These are phyloP conservation scores for mouse (Mus musculus) DNA, from an alignment of 2,113 vertebrate genomes.

Conservation along the genomic window GRCm39 chr8:7159501-7160000, in stretches of 20 bases:
- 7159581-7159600: not conserved
- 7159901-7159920: fast-evolving
- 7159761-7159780: not conserved
- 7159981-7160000: fast-evolving
- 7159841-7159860: fast-evolving
- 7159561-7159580: not conserved
- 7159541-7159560: not conserved
- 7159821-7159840: fast-evolving
- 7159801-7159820: not conserved
- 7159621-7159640: not conserved
- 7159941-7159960: not conserved
- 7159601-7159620: not conserved
- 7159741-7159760: not conserved
- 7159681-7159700: not conserved
- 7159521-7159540: not conserved
- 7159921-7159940: not conserved
- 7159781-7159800: fast-evolving
- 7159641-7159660: not conserved
- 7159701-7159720: not conserved
- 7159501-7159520: not conserved
- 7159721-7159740: not conserved
- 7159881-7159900: not conserved
- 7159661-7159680: not conserved
- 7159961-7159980: not conserved
- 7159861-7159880: not conserved